phyloP scores from a whole-genome alignment of 1,140 invertebrate species.

The Saccostrea echinata region DNA sequence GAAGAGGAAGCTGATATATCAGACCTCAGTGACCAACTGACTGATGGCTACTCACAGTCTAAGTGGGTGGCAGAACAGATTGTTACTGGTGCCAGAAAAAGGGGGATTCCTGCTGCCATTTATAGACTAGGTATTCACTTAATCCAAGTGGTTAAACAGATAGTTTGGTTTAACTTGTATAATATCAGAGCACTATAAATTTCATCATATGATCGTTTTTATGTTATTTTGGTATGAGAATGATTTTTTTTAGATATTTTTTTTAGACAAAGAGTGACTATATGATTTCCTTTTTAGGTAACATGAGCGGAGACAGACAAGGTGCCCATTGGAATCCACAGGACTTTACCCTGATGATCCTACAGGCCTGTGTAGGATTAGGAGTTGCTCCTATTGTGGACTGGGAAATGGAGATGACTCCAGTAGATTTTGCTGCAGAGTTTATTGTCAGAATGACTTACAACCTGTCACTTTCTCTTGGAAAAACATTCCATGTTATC shows the following conservation, averaged over 20 bases:
- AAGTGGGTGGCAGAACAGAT: constrained; percentile 83
- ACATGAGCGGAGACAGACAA: constrained; percentile 72
- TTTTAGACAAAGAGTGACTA: no score
- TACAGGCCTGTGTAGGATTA: constrained; percentile 78
- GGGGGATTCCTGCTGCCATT: constrained; percentile 81
- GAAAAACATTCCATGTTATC: constrained; percentile 80
- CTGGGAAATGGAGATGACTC: constrained; percentile 82
- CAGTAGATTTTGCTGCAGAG: constrained; percentile 81
- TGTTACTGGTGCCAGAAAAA: constrained; percentile 75
- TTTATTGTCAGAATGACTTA: constrained; percentile 78
- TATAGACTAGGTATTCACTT: constrained; percentile 79
- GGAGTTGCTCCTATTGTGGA: constrained; percentile 79
- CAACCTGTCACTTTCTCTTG: constrained; percentile 75
- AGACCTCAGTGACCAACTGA: constrained; percentile 72
- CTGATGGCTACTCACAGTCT: constrained; percentile 81
- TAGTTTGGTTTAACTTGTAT: neutral
- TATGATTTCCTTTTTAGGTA: constrained; percentile 67
- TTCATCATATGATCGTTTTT: no score
- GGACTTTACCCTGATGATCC: constrained; percentile 81
- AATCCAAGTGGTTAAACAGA: neutral
- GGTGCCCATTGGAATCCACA: constrained; percentile 80
- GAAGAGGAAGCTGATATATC: constrained; percentile 78
- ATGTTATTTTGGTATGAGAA: no score
- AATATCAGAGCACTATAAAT: no score
- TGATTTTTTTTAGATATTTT: no score